phyloP scores from a whole-genome alignment of 2,888 invertebrate species.

The Cloeon dipterum region DNA sequence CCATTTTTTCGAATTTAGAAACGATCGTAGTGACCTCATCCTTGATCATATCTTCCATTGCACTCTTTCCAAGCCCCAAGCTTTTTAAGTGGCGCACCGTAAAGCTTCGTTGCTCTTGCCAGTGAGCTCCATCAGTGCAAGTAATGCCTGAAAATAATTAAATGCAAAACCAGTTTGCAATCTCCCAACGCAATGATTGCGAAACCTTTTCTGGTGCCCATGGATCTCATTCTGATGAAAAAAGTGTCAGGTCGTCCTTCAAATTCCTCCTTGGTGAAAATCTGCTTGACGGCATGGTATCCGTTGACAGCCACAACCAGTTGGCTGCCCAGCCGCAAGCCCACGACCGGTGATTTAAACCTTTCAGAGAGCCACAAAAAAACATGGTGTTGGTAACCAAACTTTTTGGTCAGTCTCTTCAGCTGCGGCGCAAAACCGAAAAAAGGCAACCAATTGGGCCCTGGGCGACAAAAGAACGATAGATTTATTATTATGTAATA shows the following conservation, averaged over 20 bases:
- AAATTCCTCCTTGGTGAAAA: constrained; percentile 31
- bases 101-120: constrained; percentile 31
- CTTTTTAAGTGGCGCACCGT: constrained; percentile 25
- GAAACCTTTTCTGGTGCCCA: constrained; percentile 36
- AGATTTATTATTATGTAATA: too few species aligned
- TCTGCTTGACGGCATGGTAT: constrained; percentile 23
- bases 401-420: constrained; percentile 14
- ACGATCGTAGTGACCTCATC: constrained; percentile 31
- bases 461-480: constrained; percentile 12
- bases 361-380: constrained; percentile 21
- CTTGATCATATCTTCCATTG: constrained; percentile 27
- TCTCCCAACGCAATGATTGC: too few species aligned
- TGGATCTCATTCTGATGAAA: constrained; percentile 33
- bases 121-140: constrained; percentile 29
- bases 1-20: too few species aligned
- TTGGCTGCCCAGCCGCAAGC: constrained; percentile 29
- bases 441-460: constrained; percentile 22
- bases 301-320: constrained; percentile 28
- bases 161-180: background rate
- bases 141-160: constrained; percentile 24
- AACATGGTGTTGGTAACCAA: constrained; percentile 27
- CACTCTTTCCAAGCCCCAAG: constrained; percentile 29
- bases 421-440: constrained; percentile 19
- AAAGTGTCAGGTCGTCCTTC: constrained; percentile 41
- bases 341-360: constrained; percentile 27